Base-by-base conservation (phyloP, 1,140 invertebrate genomes). In the Bombus terrestris region DNA sequence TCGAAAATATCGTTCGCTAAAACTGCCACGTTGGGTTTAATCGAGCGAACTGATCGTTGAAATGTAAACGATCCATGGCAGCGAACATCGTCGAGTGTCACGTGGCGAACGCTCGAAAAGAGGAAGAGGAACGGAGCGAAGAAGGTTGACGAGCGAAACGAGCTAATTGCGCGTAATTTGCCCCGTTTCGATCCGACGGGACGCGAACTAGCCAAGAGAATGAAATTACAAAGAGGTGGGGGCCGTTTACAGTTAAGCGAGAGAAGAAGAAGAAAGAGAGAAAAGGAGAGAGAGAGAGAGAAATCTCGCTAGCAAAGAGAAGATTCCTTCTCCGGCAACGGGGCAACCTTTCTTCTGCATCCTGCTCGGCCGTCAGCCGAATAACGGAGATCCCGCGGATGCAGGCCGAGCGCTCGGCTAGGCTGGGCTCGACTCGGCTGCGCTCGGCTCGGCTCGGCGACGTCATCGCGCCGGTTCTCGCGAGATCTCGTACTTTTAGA, bases 171-270 rank as follows among this genome's bases (percentile, higher is more conserved):
- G 32, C 39, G 81, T 83, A 83, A 83, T 83, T 83, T 64, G 47
- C 71, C 13, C 57, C 37, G 74, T 39, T 69, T 41, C 47, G 75
- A 73, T 39, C 4, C 4, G 69, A 6, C 57, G 41, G 28, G 53
- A 9, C 8, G 22, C 35, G 37, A 39, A n/a, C 41, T n/a, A 66
- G 59, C 32, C 28, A 37, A 41, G 74, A 35, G 43, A 22, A 80
- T 25, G 32, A 64, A 84, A 81, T 39, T 22, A 6, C 3, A 32
- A 28, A 18, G 8, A 35, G 71, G 83, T 85, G 71, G 84, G 84
- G 47, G 69, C 5, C 5, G 41, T 87, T 87, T 87, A 87, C 86
- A 85, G 86, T 87, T 87, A 87, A 37, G 6, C 76, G 68, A 59
- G 47, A 66, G 47, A 53, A 53, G 47, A 53, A 53, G 5, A 53